Evolutionary conservation across 2,113 vertebrate species (phyloP).

Genomic region (Daphoenositta chrysoptera): DNA sequence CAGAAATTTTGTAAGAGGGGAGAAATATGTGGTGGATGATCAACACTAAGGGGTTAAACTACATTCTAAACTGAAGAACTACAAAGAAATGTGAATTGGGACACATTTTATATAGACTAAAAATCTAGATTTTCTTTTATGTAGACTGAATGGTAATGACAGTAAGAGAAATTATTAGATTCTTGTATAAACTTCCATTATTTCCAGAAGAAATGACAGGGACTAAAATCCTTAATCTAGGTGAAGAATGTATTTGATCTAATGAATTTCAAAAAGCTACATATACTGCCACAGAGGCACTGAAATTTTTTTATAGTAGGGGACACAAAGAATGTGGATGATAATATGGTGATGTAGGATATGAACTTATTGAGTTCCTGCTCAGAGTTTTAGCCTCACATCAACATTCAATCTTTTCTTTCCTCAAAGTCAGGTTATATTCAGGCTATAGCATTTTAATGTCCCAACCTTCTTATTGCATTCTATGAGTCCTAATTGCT

Average conservation of each 20-base stretch:
- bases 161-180: neutral
- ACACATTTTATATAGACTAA: neutral
- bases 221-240: neutral
- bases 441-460: neutral
- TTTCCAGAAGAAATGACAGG: neutral
- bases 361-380: neutral
- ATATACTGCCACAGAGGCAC: neutral
- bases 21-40: neutral
- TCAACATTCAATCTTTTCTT: neutral
- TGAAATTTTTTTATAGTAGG: neutral
- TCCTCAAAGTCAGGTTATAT: neutral
- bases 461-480: neutral
- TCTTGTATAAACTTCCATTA: neutral
- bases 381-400: neutral
- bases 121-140: neutral
- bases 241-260: neutral
- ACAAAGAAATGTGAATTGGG: neutral
- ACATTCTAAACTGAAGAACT: neutral
- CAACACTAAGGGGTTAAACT: neutral
- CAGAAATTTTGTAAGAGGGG: neutral
- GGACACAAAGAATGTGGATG: neutral
- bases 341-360: neutral
- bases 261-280: neutral
- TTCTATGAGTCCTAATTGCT: conserved; percentile 9
- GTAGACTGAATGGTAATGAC: neutral